phyloP scores from a whole-genome alignment of 2,888 invertebrate species.

The Idaea biselata region DNA sequence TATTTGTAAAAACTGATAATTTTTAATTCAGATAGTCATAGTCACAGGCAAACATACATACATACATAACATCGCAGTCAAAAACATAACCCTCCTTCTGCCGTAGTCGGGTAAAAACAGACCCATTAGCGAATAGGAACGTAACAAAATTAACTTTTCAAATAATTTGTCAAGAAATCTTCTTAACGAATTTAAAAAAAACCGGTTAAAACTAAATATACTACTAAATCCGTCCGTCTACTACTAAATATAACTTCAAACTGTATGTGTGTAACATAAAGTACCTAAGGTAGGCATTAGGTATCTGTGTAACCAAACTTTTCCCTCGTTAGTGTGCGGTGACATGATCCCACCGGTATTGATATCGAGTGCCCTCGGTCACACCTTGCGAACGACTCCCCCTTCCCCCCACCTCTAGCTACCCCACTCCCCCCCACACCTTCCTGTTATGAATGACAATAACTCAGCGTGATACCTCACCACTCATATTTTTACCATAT shows the following conservation, averaged over 20 bases:
- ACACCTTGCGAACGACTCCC: conserved; percentile 30
- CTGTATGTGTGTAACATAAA: conserved; percentile 24
- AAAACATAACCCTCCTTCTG: no score
- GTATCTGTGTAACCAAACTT: conserved; percentile 46
- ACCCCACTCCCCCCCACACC: conserved; percentile 33
- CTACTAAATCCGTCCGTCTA: no score
- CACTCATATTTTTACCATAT: conserved; percentile 69
- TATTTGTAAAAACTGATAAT: no score
- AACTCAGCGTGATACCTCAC: conserved; percentile 68
- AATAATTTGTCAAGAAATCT: no score
- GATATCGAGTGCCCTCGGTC: conserved; percentile 53
- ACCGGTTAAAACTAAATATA: no score
- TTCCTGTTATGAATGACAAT: conserved; percentile 76
- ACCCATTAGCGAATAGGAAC: no score
- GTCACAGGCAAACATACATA: no score
- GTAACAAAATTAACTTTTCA: no score
- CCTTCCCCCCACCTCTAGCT: conserved; percentile 29
- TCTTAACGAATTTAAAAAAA: no score
- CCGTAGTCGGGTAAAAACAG: no score
- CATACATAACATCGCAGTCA: no score
- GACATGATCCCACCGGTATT: conserved; percentile 60
- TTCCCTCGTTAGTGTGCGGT: conserved; percentile 50
- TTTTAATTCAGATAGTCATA: no score
- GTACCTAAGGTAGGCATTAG: conserved; percentile 16
- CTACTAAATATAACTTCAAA: not conserved